Percentiles rank a stretch among this genome's conserved stretches.
These are phyloP conservation scores for Denticeps clupeoides DNA, from an alignment of 2,797 vertebrate genomes.

Conservation along the genomic window DNA sequence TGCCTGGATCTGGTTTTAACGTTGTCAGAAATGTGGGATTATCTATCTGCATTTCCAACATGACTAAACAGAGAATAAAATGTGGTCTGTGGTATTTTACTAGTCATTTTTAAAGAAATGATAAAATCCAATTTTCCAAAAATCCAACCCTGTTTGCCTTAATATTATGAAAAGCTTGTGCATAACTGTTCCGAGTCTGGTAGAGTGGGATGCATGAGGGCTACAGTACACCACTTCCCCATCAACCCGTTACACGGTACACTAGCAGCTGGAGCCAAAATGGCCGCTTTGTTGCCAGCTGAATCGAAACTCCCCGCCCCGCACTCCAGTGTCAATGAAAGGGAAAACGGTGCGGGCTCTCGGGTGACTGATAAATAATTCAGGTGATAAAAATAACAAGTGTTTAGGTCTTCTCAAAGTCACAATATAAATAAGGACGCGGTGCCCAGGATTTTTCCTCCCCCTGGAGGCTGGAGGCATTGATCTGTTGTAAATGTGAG, in stretches of 20 bases:
- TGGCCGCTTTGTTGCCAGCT: slow-evolving; percentile 2
- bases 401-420: slow-evolving; percentile 28
- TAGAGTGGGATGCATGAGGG: too few species aligned
- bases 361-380: slow-evolving; percentile 28
- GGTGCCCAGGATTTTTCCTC: slow-evolving; percentile 4
- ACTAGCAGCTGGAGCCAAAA: slow-evolving; percentile 5
- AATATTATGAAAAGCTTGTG: too few species aligned
- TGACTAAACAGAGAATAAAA: too few species aligned
- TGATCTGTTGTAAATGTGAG: slow-evolving; percentile 23
- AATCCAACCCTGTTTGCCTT: too few species aligned
- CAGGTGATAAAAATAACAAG: slow-evolving; percentile 27
- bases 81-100: too few species aligned
- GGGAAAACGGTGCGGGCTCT: slow-evolving; percentile 8
- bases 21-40: too few species aligned
- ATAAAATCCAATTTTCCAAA: too few species aligned
- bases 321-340: neutral
- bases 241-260: neutral
- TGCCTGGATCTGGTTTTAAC: too few species aligned
- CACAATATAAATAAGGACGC: slow-evolving; percentile 28
- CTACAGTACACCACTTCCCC: too few species aligned
- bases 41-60: too few species aligned
- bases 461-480: slow-evolving; percentile 15
- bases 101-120: too few species aligned
- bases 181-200: too few species aligned
- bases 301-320: neutral